Percentiles rank a stretch among this genome's conserved stretches.
phyloP scores from a whole-genome alignment of 2,888 invertebrate species.

The Eupeodes luniger region DNA sequence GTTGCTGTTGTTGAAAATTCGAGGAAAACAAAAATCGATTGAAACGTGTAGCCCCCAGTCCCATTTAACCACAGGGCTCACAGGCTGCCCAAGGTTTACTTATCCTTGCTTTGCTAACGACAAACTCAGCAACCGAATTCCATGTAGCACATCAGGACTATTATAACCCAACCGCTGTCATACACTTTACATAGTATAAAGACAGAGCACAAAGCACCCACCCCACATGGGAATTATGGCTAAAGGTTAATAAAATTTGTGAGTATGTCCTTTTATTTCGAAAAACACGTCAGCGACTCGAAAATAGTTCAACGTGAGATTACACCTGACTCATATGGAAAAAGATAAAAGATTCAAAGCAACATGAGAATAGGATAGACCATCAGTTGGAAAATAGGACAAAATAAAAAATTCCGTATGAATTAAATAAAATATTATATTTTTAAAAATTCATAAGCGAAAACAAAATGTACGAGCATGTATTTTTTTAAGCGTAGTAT shows the following conservation, averaged over 20 bases:
- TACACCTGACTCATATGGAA: constrained; percentile 32
- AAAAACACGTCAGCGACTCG: constrained; percentile 9
- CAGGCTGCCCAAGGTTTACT: neutral
- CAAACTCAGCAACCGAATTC: constrained; percentile 17
- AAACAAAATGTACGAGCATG: too few species aligned
- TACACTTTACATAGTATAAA: neutral
- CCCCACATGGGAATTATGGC: constrained; percentile 16
- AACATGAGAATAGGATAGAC: constrained; percentile 10
- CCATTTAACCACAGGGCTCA: constrained; percentile 21
- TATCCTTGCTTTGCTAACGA: neutral
- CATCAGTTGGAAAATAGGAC: constrained; percentile 47
- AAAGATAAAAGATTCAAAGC: constrained; percentile 27
- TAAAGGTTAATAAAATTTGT: constrained; percentile 64
- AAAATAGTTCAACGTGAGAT: constrained; percentile 24
- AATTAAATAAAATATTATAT: constrained; percentile 18
- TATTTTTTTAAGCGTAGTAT: too few species aligned
- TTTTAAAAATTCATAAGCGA: neutral
- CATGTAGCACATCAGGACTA: constrained; percentile 31
- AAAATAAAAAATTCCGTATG: constrained; percentile 39
- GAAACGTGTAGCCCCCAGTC: constrained; percentile 25
- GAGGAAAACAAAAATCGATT: constrained; percentile 61
- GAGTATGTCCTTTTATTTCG: constrained; percentile 59
- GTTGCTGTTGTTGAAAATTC: constrained; percentile 34
- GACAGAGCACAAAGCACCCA: neutral
- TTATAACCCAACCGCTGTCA: constrained; percentile 21